phyloP scores from a whole-genome alignment of 1,140 invertebrate genomes.

The Acromyrmex charruanus region DNA sequence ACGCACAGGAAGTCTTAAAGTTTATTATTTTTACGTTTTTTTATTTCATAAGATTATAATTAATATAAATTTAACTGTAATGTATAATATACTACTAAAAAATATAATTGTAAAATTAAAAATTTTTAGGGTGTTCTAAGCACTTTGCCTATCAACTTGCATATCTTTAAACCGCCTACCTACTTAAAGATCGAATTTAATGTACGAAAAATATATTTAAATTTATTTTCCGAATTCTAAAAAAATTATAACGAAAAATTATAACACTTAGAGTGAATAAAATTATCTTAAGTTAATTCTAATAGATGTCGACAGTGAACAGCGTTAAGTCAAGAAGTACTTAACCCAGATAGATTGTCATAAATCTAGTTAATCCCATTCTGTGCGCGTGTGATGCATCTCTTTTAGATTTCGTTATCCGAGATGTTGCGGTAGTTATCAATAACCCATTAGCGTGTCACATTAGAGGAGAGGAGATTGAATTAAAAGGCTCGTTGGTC shows the following conservation, averaged over 20 bases:
- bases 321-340: conserved; percentile 7
- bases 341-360: conserved; percentile 16
- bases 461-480: conserved; percentile 59
- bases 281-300: not conserved
- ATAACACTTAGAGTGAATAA: not conserved
- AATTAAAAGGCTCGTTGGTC: conserved; percentile 67
- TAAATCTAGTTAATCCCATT: conserved; percentile 41
- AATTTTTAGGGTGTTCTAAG: no score
- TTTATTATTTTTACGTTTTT: no score
- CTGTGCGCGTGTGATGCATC: conserved; percentile 15
- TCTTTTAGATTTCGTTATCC: conserved; percentile 35
- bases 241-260: not conserved
- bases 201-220: not conserved
- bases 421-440: conserved; percentile 30
- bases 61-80: no score
- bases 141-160: no score
- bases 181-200: not conserved
- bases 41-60: no score
- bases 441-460: conserved; percentile 64
- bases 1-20: no score
- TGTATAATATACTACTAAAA: no score
- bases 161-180: no score
- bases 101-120: no score
- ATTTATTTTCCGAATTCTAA: not conserved
- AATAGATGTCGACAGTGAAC: not conserved